These are phyloP conservation scores for Cichladusa arquata DNA, from an alignment of 2,113 vertebrate genomes.

Conservation along the genomic window DNA sequence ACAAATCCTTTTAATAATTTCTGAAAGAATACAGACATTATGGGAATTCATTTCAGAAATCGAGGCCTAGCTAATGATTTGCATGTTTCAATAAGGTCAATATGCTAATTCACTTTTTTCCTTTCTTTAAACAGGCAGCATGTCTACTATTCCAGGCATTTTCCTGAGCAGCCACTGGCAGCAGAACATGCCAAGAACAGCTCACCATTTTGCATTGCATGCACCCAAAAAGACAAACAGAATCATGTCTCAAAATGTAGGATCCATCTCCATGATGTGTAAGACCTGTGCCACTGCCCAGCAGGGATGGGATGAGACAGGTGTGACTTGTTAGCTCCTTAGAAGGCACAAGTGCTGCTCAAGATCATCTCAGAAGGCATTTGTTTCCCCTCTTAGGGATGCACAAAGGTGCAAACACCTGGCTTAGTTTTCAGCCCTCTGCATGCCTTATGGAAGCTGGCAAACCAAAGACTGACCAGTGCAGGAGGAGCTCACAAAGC, in stretches of 20 bases:
- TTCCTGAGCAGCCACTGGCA: not conserved
- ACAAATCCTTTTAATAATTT: not conserved
- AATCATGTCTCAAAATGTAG: not conserved
- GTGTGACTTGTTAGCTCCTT: not conserved
- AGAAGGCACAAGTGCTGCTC: not conserved
- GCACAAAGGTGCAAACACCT: not conserved
- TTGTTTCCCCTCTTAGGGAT: not conserved
- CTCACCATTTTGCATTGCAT: fast-evolving
- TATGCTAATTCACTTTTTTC: not conserved
- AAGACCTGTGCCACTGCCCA: not conserved
- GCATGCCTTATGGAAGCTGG: fast-evolving
- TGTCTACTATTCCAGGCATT: not conserved
- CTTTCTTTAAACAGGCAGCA: not conserved
- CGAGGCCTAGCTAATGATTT: not conserved
- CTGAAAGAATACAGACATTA: not conserved
- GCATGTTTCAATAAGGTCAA: not conserved
- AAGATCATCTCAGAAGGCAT: not conserved
- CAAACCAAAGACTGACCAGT: not conserved
- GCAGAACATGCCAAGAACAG: not conserved
- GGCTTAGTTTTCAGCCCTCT: not conserved
- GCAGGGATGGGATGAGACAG: not conserved
- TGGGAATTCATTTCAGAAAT: not conserved
- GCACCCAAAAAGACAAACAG: not conserved
- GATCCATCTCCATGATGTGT: not conserved
- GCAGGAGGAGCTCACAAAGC: not conserved